A percentile compares a stretch with the other conserved stretches of the same genome.
These are phyloP conservation scores for Maconellicoccus hirsutus DNA, from an alignment of 1,140 invertebrate species.

Conservation along the genomic window DNA sequence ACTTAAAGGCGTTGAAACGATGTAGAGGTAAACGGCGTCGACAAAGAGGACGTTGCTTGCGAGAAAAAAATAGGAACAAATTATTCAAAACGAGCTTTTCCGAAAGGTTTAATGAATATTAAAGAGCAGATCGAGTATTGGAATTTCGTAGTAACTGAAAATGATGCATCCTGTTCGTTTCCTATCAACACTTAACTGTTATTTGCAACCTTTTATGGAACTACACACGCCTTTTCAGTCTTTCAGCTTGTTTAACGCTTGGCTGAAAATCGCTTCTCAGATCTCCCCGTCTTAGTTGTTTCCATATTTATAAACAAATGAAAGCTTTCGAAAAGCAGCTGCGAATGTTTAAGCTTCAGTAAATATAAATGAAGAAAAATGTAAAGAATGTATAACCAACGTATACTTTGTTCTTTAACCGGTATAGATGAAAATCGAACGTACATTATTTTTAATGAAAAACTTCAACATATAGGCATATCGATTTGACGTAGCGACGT, in stretches of 20 bases:
- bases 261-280: not conserved
- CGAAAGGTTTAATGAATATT: constrained; percentile 22
- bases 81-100: constrained; percentile 18
- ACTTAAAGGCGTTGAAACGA: too few species aligned
- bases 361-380: constrained; percentile 1
- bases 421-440: not conserved
- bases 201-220: not conserved
- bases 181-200: not conserved
- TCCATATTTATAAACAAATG: not conserved
- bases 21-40: too few species aligned
- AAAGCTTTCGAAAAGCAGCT: constrained; percentile 3
- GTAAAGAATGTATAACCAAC: not conserved
- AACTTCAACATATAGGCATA: not conserved
- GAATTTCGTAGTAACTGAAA: not conserved
- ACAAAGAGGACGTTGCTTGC: too few species aligned
- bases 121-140: constrained; percentile 14
- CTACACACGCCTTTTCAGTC: not conserved
- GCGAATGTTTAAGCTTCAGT: not conserved
- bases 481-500: not conserved
- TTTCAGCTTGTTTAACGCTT: not conserved
- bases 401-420: not conserved
- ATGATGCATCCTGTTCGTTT: not conserved
- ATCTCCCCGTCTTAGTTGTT: not conserved
- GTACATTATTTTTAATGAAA: not conserved
- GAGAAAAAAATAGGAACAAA: not conserved